Base-by-base conservation (phyloP, 1,140 invertebrate genomes). In the Elymnias hypermnestra region DNA sequence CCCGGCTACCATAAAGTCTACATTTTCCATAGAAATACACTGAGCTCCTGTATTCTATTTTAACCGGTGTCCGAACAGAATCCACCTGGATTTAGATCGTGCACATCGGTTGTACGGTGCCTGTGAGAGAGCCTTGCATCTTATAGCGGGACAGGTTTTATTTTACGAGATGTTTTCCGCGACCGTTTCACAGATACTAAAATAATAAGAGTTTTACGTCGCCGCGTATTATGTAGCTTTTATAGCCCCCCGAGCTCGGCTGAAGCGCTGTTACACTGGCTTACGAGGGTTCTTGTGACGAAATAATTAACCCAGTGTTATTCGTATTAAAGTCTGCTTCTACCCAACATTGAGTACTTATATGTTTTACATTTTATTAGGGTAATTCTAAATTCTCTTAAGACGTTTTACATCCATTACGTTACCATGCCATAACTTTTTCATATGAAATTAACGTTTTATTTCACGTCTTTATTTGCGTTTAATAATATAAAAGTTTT, bases 141-240 rank as follows among this genome's bases (percentile, higher is more conserved):
- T 74, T 65, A 70, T 66, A 64, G 54, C 42, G 59, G 56, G 67
- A 76, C 71, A 75, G 66, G 65, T 83, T 83, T 82, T 79, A 78
- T 82, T 85, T 85, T 78, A 85, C 67, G 75, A 79, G 71, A 82
- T 79, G 77, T 82, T 81, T 78, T 72, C 71, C 69, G 62, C 68
- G 69, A 71, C 71, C 60, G 72, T 82, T 83, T 83, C 75, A 62
- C 76, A 82, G 76, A 83, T 83, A 85, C 77, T 83, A 82, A 79
- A 85, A 83, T 85, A 85, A 83, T 85, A 85, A 83, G 73, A 83
- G 72, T 78, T 83, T 79, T 83, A 81, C 67, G 73, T 83, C 63
- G 69, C 71, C 78, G 66, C 74, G 71, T 78, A 83, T 83, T 82
- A 85, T 79, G 73, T 78, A 69, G 69, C 71, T 76, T 85, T 85